Evolutionary conservation across 2,888 invertebrate species (phyloP).

Genomic region (Melinopterus prodromus): DNA sequence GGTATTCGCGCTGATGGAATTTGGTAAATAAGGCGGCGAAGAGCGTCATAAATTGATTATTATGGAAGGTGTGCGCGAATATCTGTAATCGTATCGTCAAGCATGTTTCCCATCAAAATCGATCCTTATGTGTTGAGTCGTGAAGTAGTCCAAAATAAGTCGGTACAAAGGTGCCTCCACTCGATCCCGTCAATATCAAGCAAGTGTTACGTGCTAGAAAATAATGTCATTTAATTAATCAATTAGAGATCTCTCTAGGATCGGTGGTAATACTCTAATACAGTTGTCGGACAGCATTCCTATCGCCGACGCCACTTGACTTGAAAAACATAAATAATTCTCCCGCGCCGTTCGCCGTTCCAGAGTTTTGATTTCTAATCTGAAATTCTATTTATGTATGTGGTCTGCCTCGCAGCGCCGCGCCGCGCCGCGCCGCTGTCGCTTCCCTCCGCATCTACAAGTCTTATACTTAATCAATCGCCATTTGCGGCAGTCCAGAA

Average conservation of each 20-base stretch:
- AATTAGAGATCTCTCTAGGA: not conserved
- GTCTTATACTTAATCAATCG: not conserved
- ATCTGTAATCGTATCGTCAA: too few relatives aligned
- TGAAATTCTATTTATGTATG: conserved; percentile 4
- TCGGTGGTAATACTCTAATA: not conserved
- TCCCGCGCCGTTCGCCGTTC: not conserved
- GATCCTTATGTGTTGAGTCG: too few relatives aligned
- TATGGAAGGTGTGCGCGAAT: too few relatives aligned
- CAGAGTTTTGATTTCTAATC: not conserved
- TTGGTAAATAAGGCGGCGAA: too few relatives aligned
- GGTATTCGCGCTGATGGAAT: too few relatives aligned
- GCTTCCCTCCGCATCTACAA: not conserved
- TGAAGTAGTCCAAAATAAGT: too few relatives aligned
- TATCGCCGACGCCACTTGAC: not conserved
- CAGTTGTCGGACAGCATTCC: conserved; percentile 4
- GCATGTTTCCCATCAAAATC: too few relatives aligned
- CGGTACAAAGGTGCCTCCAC: not conserved
- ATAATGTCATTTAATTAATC: conserved; percentile 4
- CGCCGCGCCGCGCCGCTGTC: not conserved
- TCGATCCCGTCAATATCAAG: not conserved
- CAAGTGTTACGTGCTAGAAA: not conserved
- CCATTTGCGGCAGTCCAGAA: not conserved
- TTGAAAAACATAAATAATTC: not conserved
- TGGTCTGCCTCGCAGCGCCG: not conserved
- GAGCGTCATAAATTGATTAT: too few relatives aligned